Evolutionary conservation across 2,797 vertebrate genomes (phyloP).

Genomic region (Lagorchestes hirsutus): DNA sequence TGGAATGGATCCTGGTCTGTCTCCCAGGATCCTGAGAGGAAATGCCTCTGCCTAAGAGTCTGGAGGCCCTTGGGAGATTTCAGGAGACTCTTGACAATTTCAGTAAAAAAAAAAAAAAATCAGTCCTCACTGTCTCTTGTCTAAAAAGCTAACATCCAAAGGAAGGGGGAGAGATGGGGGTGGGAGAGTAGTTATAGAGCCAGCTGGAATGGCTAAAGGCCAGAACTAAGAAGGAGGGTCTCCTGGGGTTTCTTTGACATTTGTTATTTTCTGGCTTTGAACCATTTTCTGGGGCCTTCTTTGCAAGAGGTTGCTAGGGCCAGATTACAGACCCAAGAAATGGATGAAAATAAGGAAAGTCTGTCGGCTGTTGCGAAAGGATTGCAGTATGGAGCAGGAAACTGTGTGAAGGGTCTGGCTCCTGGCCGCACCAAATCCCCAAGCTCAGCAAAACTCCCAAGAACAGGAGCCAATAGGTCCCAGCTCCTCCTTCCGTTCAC

Average conservation of each 20-base stretch:
- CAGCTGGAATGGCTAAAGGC: slow-evolving; percentile 3
- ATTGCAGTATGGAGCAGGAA: not conserved
- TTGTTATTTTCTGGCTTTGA: not conserved
- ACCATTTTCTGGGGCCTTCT: not conserved
- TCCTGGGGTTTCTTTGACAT: slow-evolving; percentile 3
- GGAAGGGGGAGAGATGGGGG: not conserved
- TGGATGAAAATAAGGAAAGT: not conserved
- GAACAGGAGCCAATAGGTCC: not conserved
- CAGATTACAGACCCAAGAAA: not conserved
- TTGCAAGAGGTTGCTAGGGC: not conserved
- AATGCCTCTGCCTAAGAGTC: not conserved
- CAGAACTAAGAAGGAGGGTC: not conserved
- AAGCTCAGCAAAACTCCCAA: not conserved
- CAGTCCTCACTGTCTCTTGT: not conserved
- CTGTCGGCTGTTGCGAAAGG: not conserved
- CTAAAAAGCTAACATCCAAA: not conserved
- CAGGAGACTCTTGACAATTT: not conserved
- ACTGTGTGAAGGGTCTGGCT: not conserved
- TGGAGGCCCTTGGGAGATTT: not conserved
- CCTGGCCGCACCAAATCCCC: not conserved
- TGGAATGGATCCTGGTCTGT: not conserved
- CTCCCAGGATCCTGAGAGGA: not conserved
- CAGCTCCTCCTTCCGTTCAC: not conserved
- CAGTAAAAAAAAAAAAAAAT: not conserved
- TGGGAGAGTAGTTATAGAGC: not conserved